Conservation (phyloP, 1,140 invertebrate genomes). For the Gryllus bimaculatus region DNA sequence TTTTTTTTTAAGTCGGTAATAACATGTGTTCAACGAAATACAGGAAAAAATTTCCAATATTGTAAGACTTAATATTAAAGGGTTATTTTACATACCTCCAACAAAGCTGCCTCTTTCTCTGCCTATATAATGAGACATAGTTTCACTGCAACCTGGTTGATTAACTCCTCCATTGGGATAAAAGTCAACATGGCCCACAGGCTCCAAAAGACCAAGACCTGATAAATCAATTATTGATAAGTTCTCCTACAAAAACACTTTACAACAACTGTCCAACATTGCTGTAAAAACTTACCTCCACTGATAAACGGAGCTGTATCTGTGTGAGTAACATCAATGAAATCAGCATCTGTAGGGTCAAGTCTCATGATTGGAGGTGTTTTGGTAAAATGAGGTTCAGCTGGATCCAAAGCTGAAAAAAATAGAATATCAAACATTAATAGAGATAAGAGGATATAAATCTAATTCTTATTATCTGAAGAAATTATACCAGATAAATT, state of each 20-base stretch:
- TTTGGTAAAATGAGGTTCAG: constrained; percentile 82
- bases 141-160: constrained; percentile 75
- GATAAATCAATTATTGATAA: neutral
- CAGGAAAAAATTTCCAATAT: neutral
- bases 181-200: constrained; percentile 79
- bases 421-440: neutral
- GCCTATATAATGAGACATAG: constrained; percentile 55
- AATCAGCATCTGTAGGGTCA: constrained; percentile 73
- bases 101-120: constrained; percentile 51
- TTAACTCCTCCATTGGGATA: constrained; percentile 78
- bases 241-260: neutral
- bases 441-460: neutral
- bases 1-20: neutral
- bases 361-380: constrained; percentile 70
- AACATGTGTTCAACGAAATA: neutral
- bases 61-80: neutral
- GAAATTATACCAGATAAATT: neutral
- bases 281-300: constrained; percentile 43
- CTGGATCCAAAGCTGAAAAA: constrained; percentile 74
- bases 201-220: constrained; percentile 68
- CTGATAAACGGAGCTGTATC: constrained; percentile 71
- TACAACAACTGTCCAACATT: neutral
- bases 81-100: constrained; percentile 31
- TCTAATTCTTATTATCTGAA: too few relatives aligned
- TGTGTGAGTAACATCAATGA: constrained; percentile 82